Conservation (phyloP, 2,888 invertebrate genomes). For the Drosophila dives region DNA sequence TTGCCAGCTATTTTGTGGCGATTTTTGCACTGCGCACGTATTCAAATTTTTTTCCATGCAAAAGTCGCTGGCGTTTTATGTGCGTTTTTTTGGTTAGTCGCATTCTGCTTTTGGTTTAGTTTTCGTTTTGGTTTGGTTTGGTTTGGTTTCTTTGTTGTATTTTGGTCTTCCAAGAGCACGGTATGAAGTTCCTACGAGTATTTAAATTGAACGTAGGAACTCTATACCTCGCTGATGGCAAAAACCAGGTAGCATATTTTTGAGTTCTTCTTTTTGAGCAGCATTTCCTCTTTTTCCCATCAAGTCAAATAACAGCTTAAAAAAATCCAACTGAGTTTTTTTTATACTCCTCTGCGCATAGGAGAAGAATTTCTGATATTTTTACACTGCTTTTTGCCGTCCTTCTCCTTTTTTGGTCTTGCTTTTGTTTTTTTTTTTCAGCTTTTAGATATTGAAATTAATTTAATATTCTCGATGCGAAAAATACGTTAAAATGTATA, state of each 20-base stretch:
- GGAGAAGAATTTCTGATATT: conserved; percentile 28
- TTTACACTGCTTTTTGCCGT: conserved; percentile 27
- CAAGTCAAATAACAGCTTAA: conserved; percentile 43
- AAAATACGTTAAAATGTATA: background rate
- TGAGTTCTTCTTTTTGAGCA: conserved; percentile 35
- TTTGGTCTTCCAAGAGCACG: conserved; percentile 97
- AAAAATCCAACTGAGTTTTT: conserved; percentile 36
- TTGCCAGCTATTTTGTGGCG: conserved; percentile 36
- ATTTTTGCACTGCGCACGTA: conserved; percentile 50
- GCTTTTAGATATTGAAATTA: conserved; percentile 4
- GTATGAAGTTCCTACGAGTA: conserved; percentile 98
- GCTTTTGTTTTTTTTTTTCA: background rate
- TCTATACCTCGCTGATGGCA: conserved; percentile 99
- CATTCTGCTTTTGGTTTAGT: conserved; percentile 16
- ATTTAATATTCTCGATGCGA: conserved; percentile 7
- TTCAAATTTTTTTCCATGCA: conserved; percentile 17
- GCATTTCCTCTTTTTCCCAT: conserved; percentile 50
- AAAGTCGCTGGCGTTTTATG: conserved; percentile 46
- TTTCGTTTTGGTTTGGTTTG: background rate
- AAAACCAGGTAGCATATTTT: conserved; percentile 83
- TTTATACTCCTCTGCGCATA: conserved; percentile 5
- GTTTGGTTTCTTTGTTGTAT: conserved; percentile 76
- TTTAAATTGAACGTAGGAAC: conserved; percentile 93
- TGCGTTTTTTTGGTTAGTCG: conserved; percentile 28
- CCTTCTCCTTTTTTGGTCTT: background rate